Conservation (phyloP, 23 tunicate species). For the Trididemnum nubilum region DNA sequence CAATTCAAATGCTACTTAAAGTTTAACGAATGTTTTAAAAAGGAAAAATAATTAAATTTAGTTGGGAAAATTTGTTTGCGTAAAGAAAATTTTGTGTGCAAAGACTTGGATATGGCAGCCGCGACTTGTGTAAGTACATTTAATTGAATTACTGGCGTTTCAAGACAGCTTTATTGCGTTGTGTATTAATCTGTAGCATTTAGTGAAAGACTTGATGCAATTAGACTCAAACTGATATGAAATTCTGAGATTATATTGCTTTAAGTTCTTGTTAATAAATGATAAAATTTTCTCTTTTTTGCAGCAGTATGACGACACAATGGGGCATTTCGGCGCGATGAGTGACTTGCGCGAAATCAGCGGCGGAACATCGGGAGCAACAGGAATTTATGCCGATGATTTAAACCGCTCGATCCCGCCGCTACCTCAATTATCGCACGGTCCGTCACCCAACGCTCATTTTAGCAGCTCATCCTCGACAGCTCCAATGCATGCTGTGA, state of each 20-base stretch:
- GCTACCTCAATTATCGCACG: constrained; percentile 69
- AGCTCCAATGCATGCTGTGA: constrained; percentile 37
- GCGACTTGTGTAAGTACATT: constrained; percentile 31
- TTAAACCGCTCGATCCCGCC: constrained; percentile 87
- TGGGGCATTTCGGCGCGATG: constrained; percentile 90
- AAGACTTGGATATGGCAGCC: too few relatives aligned
- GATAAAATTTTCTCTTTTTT: constrained; percentile 5
- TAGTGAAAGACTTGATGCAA: neutral
- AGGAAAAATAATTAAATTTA: too few relatives aligned
- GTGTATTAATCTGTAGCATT: neutral
- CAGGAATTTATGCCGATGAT: constrained; percentile 87
- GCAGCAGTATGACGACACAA: constrained; percentile 84
- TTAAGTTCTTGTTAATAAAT: neutral
- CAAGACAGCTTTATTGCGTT: neutral
- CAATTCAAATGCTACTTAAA: too few relatives aligned
- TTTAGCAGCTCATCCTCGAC: constrained; percentile 42
- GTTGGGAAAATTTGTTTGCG: too few relatives aligned
- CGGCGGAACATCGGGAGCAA: constrained; percentile 54
- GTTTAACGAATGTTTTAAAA: too few relatives aligned
- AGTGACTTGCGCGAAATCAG: constrained; percentile 59
- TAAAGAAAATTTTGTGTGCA: too few relatives aligned
- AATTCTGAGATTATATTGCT: too few relatives aligned
- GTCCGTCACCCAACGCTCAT: constrained; percentile 50
- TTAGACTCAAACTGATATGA: neutral
- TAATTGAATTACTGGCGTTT: neutral